Evolutionary conservation across 2,113 vertebrate genomes (phyloP), one percentile per base, ranked within the genome.

Genomic region (Barnardius zonarius): DNA sequence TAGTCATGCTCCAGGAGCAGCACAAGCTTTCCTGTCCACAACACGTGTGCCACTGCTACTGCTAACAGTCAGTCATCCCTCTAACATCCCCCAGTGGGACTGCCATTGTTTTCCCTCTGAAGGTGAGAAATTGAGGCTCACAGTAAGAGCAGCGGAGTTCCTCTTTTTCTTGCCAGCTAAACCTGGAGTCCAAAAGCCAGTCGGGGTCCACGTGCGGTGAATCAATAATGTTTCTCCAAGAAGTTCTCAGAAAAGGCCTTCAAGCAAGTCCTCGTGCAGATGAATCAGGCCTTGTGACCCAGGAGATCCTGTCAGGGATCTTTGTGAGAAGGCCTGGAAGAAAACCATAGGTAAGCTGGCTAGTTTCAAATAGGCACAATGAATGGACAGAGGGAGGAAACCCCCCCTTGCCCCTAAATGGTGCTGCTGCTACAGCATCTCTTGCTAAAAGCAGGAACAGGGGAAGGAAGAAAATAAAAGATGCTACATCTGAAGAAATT

Each of bases 81-180:
- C 31, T n/a, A 22, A 49, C 15, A n/a, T 27, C 10, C 15, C 48
- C 8, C 5, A 3, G 1, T 0, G 0, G 35, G 4, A 35, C 17
- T 35, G 5, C 9, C 2, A 0, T 35, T n/a, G 9, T 33, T 14
- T 33, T 55, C 48, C 33, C 51, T 39, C 10, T 55, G 43, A 37
- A 70, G 30, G 20, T 68, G 24, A 23, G 37, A 92, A 89, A 80
- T 9, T 1, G 1, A 73, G 16, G 13, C 35, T 79, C 23, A 30
- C 25, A 37, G 25, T 19, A 35, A 44, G 25, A 78, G 25, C 30
- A 87, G 30, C 16, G 62, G 10, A 5, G 12, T 44, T 77, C 73
- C 59, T 57, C 17, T 43, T 76, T n/a, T 55, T 51, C 57, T 31
- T 69, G 28, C 6, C 76, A 79, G 55, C 20, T 64, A 33, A 77